Percentiles rank a stretch among this genome's conserved stretches.
These are phyloP conservation scores for Callipepla californica DNA, from an alignment of 2,113 vertebrate species.

Conservation along the genomic window DNA sequence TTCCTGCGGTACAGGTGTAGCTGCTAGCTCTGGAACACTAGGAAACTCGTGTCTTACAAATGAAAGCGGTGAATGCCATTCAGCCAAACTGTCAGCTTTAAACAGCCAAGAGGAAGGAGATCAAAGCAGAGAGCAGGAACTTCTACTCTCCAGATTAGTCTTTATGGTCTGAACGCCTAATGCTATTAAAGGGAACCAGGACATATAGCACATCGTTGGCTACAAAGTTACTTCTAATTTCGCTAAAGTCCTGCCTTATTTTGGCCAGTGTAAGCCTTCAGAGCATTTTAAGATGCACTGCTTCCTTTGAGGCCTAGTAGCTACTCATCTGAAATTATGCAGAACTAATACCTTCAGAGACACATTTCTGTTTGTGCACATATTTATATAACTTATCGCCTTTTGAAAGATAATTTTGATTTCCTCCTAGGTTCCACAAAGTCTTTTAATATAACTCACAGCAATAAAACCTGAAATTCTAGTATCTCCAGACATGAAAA, in stretches of 20 bases:
- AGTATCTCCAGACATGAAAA: slow-evolving; percentile 65
- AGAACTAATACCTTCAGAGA: slow-evolving; percentile 71
- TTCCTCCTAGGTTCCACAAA: slow-evolving; percentile 52
- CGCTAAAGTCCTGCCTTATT: slow-evolving; percentile 51
- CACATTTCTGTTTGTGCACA: slow-evolving; percentile 67
- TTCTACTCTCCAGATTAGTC: slow-evolving; percentile 81
- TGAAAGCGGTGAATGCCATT: slow-evolving; percentile 82
- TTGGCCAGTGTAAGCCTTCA: slow-evolving; percentile 52
- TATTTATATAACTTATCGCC: slow-evolving; percentile 65
- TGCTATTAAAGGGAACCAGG: slow-evolving; percentile 79
- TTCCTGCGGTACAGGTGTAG: slow-evolving; percentile 86
- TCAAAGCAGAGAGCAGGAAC: slow-evolving; percentile 82
- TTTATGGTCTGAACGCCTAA: slow-evolving; percentile 75
- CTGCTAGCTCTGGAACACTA: slow-evolving; percentile 80
- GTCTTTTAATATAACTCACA: slow-evolving; percentile 55
- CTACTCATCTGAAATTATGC: slow-evolving; percentile 64
- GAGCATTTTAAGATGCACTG: slow-evolving; percentile 61
- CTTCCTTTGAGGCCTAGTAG: slow-evolving; percentile 65
- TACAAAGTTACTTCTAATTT: slow-evolving; percentile 75
- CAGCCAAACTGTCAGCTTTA: slow-evolving; percentile 83
- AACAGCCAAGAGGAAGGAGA: slow-evolving; percentile 81
- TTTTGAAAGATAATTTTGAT: slow-evolving; percentile 58
- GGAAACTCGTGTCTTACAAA: slow-evolving; percentile 84
- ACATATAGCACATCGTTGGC: slow-evolving; percentile 65
- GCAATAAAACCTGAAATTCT: slow-evolving; percentile 62